Evolutionary conservation across 2,113 vertebrate genomes (phyloP).

Genomic region (Xiphias gladius): DNA sequence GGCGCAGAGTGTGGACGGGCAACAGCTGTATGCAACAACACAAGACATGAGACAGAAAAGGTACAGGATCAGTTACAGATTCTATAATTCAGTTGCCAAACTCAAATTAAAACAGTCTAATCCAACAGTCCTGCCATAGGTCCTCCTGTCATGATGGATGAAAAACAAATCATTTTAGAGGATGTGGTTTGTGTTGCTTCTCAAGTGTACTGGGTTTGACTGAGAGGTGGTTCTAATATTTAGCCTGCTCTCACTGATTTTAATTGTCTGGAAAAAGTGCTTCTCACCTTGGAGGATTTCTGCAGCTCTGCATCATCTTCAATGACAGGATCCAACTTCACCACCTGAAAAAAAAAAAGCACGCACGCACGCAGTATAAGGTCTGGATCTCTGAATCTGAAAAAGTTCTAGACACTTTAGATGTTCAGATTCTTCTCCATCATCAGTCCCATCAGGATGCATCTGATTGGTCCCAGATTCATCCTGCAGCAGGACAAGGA

Average conservation of each 20-base stretch:
- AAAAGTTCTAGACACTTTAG: no score
- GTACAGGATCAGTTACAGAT: not conserved
- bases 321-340: constrained; percentile 90
- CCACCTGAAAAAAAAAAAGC: constrained; percentile 85
- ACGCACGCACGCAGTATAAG: constrained; percentile 2
- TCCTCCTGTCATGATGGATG: no score
- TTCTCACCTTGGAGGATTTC: constrained; percentile 93
- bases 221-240: not conserved
- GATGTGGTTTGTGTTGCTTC: no score
- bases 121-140: no score
- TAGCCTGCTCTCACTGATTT: not conserved
- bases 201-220: not conserved
- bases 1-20: constrained; percentile 93
- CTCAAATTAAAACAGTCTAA: not conserved
- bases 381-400: no score
- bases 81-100: not conserved
- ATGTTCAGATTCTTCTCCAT: no score
- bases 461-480: no score
- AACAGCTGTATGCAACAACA: constrained; percentile 83
- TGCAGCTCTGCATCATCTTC: constrained; percentile 92
- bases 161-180: no score
- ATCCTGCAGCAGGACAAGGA: no score
- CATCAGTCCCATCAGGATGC: no score
- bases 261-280: not conserved
- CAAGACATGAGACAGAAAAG: not conserved